These are phyloP conservation scores for Drosophila eohydei DNA, from an alignment of 2,888 invertebrate genomes.

Conservation along the genomic window DNA sequence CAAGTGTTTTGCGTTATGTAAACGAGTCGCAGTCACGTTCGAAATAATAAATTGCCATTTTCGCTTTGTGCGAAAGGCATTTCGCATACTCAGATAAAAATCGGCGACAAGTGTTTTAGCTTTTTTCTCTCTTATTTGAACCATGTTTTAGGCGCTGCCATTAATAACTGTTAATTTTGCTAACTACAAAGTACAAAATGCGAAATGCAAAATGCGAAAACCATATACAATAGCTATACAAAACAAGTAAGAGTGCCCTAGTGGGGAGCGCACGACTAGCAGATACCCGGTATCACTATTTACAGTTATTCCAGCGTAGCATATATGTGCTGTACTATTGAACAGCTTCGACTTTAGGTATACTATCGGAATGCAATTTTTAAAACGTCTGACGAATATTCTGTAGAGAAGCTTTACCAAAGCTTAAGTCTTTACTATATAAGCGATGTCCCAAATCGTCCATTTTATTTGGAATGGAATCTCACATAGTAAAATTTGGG, in stretches of 20 bases:
- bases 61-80: constrained; percentile 43
- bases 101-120: constrained; percentile 60
- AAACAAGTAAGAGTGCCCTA: no score
- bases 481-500: no score
- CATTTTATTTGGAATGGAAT: no score
- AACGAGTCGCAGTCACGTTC: constrained; percentile 69
- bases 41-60: constrained; percentile 61
- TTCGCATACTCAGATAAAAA: constrained; percentile 59
- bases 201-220: constrained; percentile 41
- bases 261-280: not conserved
- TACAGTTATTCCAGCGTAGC: not conserved
- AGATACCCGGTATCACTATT: not conserved
- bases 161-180: constrained; percentile 57
- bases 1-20: constrained; percentile 71
- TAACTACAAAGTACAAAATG: constrained; percentile 25
- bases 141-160: constrained; percentile 57
- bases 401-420: no score
- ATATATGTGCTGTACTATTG: no score
- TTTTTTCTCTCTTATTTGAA: constrained; percentile 6
- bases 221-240: not conserved
- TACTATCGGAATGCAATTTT: no score
- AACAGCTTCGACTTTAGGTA: no score
- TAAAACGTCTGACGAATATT: no score
- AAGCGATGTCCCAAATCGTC: no score
- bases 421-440: no score